A percentile compares a stretch with the other conserved stretches of the same genome.
phyloP scores from a whole-genome alignment of 2,797 vertebrate species.

The Arctocebus calabarensis region DNA sequence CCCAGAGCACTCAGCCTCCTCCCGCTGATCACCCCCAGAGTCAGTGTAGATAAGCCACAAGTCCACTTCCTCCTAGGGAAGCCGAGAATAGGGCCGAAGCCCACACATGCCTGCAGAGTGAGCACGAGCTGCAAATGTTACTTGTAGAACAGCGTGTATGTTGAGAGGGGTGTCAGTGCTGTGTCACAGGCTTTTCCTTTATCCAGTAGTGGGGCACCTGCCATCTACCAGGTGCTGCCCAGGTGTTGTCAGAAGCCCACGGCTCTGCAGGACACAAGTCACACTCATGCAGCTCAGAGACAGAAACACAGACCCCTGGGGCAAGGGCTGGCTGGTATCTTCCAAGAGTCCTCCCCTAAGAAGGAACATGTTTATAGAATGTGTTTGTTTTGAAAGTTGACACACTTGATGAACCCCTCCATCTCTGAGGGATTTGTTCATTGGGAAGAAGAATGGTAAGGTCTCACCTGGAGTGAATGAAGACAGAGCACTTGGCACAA shows the following conservation, averaged over 20 bases:
- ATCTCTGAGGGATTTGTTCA: background rate
- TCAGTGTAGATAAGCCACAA: background rate
- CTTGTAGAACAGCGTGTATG: background rate
- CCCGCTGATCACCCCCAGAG: background rate
- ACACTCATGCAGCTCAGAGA: background rate
- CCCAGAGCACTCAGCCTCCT: background rate
- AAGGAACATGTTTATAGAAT: background rate
- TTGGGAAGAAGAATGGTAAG: background rate
- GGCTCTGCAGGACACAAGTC: background rate
- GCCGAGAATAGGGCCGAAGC: background rate
- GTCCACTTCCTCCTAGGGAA: background rate
- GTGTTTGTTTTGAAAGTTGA: background rate
- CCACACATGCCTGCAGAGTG: background rate
- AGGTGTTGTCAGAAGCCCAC: background rate
- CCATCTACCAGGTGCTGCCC: background rate
- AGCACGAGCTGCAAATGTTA: background rate
- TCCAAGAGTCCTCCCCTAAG: background rate
- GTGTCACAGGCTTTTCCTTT: too few relatives aligned
- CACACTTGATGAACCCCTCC: background rate
- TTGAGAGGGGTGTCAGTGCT: background rate
- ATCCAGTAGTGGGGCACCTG: background rate
- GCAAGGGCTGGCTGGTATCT: background rate
- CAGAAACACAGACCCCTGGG: too few relatives aligned
- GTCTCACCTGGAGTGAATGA: background rate
- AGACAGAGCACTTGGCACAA: background rate